Base-by-base conservation (phyloP, 1,140 invertebrate genomes). In the Zaprionus ornatus region DNA sequence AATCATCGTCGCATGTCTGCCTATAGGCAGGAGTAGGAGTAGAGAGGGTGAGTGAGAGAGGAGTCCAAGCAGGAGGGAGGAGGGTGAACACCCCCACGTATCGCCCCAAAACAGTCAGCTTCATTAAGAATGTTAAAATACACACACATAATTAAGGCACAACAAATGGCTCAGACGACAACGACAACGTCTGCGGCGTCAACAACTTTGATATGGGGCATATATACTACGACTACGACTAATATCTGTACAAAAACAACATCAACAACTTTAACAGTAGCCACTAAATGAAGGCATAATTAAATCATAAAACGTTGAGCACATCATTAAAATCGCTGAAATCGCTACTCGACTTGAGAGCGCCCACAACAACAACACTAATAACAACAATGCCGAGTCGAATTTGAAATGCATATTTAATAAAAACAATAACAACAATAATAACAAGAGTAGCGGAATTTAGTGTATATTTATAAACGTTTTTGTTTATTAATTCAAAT, bases 241-340 rank as follows among this genome's bases (percentile, higher is more conserved):
- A 64, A 65, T 27, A 69, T 32, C 15, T 5, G 13, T 61, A 52
- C 37, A 73, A 35, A 40, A 73, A 65, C 23, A 65, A 62, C 27
- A 82, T 48, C 35, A 65, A 37, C 23, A 81, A 68, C 75, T 59
- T 67, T 70, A 67, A 69, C 69, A 77, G 77, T 74, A 78, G 67
- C 27, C 23, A 72, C 64, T 74, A 77, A 82, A 87, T 70, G 77
- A 80, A 88, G 85, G 84, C 80, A 76, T 90, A 90, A 90, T 90
- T 85, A 90, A 90, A 90, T 85, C 85, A 85, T 90, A 82, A 90
- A 84, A 85, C 73, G 85, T 77, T 85, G 85, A 90, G 85, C 85
- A 90, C 85, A 84, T 90, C 81, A 85, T 90, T 90, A 90, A 90
- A 85, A 90, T 90, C 85, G 81, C 69, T 78, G 66, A 79, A 85